Conservation (phyloP, 2,113 vertebrate genomes). For the Apistogramma diplotaenia region DNA sequence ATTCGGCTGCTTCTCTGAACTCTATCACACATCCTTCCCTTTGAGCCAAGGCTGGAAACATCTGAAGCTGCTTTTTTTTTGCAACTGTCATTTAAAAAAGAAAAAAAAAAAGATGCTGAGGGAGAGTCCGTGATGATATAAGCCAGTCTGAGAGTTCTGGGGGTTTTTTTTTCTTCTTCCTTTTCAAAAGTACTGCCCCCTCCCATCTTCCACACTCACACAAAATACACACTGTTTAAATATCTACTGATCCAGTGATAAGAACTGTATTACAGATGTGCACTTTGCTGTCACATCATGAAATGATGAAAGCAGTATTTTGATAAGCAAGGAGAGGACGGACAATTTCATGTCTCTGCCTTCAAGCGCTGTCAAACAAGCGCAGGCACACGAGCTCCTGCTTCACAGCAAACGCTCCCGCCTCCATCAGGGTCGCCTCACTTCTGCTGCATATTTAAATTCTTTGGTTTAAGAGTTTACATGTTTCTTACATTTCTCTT, state of each 20-base stretch:
- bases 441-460: not conserved
- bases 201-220: not conserved
- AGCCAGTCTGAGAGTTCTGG: not conserved
- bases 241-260: constrained; percentile 2
- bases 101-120: not conserved
- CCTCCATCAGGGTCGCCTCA: not conserved
- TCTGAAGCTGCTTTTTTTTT: constrained; percentile 15
- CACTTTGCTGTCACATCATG: not conserved
- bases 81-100: not conserved
- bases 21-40: constrained; percentile 5
- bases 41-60: not conserved
- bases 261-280: constrained; percentile 40
- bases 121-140: constrained; percentile 28
- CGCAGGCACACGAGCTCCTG: not conserved
- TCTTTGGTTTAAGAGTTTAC: not conserved
- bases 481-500: not conserved
- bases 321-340: constrained; percentile 16
- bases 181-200: not conserved
- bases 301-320: constrained; percentile 39
- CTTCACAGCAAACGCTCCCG: not conserved
- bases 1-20: constrained; percentile 41
- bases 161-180: not conserved
- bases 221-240: constrained; percentile 26
- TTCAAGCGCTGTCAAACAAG: constrained; percentile 4
- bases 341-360: constrained; percentile 23